These are phyloP conservation scores for Kradibia gibbosae DNA, from an alignment of 1,140 invertebrate genomes.

Conservation along the genomic window DNA sequence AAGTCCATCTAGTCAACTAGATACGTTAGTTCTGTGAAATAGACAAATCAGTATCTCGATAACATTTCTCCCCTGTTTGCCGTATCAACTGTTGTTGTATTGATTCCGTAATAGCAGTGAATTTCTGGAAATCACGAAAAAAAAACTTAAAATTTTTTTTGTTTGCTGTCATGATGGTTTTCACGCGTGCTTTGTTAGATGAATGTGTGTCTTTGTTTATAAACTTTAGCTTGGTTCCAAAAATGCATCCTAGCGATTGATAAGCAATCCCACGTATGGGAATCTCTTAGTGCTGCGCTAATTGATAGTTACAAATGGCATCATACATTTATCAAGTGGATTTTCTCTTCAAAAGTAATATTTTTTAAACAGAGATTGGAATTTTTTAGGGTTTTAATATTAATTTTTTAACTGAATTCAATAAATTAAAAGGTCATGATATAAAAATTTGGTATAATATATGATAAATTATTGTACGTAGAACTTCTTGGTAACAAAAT, in stretches of 20 bases:
- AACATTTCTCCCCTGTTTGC: neutral
- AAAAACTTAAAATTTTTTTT: neutral
- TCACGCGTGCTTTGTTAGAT: neutral
- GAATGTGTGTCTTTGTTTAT: neutral
- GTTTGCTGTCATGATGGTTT: neutral
- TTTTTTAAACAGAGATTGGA: too few species aligned
- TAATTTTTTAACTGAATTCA: too few species aligned
- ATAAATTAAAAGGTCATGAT: too few species aligned
- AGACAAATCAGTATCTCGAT: neutral
- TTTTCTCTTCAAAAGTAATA: neutral
- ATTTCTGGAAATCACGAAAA: neutral
- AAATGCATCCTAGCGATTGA: neutral
- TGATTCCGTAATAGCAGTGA: constrained; percentile 11
- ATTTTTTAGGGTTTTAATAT: too few species aligned
- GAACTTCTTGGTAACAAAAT: too few species aligned
- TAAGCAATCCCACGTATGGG: neutral
- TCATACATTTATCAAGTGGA: neutral
- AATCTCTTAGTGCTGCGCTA: neutral
- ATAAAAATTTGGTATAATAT: too few species aligned
- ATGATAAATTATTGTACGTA: too few species aligned
- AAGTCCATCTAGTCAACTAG: too few species aligned
- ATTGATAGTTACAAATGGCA: neutral
- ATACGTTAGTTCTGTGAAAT: neutral
- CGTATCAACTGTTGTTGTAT: neutral
- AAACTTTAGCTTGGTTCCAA: constrained; percentile 3